These are phyloP conservation scores for Cheiracanthium punctorium DNA, from an alignment of 2,888 invertebrate genomes.

Conservation along the genomic window DNA sequence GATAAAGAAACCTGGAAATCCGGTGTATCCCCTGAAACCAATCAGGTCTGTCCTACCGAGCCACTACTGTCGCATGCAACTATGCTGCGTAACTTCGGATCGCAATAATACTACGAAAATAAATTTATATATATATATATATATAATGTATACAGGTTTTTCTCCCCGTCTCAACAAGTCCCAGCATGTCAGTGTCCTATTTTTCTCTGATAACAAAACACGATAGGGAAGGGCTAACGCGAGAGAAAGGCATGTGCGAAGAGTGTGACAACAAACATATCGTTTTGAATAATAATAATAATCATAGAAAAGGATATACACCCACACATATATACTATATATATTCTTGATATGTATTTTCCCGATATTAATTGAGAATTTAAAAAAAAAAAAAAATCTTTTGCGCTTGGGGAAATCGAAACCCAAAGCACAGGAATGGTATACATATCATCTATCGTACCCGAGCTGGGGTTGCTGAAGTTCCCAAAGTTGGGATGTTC, in stretches of 20 bases:
- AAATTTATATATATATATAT: conserved; percentile 29
- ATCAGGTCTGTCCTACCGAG: no score
- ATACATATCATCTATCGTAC: conserved; percentile 64
- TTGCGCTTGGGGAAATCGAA: conserved; percentile 48
- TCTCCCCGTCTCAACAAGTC: conserved; percentile 19
- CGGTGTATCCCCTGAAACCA: not conserved
- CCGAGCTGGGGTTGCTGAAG: conserved; percentile 39
- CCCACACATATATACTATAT: no score
- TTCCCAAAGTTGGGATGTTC: no score
- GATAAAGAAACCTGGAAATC: no score
- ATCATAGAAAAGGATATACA: no score
- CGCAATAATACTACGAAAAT: conserved; percentile 12
- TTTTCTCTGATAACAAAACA: conserved; percentile 29
- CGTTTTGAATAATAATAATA: conserved; percentile 50
- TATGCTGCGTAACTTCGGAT: conserved; percentile 48
- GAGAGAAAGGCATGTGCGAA: conserved; percentile 65
- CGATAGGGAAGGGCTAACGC: conserved; percentile 36
- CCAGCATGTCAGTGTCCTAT: conserved; percentile 11
- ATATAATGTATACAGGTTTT: conserved; percentile 11
- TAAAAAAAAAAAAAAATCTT: conserved; percentile 24
- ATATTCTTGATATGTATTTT: conserved; percentile 56
- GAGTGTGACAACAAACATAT: conserved; percentile 44
- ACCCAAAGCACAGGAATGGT: conserved; percentile 69
- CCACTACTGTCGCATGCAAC: no score
- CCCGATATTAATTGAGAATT: no score